Base-by-base conservation (phyloP, 2,888 invertebrate species). In the Endomychus coccineus region DNA sequence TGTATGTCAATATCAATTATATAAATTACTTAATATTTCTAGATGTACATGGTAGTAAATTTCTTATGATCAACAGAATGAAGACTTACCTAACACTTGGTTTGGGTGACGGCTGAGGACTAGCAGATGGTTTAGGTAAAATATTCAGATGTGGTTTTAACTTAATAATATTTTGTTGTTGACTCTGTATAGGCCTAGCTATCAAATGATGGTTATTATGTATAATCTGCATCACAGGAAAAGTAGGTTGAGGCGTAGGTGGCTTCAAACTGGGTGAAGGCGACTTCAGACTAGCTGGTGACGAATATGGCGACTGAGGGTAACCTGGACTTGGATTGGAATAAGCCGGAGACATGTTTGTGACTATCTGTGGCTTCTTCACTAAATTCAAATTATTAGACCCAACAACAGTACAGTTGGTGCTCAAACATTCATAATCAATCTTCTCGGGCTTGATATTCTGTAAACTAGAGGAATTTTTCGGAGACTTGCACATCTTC, bases 401-500 rank as follows among this genome's bases (percentile, higher is more conserved):
- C 36, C 67, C 67, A 29, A 67, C 61, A 34, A 67, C 62, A 0
- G 67, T 67, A 50, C 66, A 66, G 40, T 67, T 67, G 28, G 67
- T 67, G 49, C 59, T 67, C 29, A 67, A 51, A 38, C 58, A 59
- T 45, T 67, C 66, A 43, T 67, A 67, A 40, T 64, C 65, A 44
- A 62, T 62, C 42, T 62, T 63, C 25, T 62, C 60, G 30, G 42
- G 39, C 38, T 50, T 47, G 39, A 31, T 30, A 13, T 10, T 36
- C 39, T 54, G 56, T 41, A 52, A 56, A 40, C 47, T 53, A n/a
- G 29, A 40, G 14, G 54, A 47, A 54, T 52, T 63, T 53, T 67
- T 67, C 44, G 65, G 67, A 44, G 66, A 66, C 52, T 66, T 67
- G 55, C 67, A 67, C 67, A 67, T 67, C 54, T 67, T 67, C 50